Evolutionary conservation across 2,888 invertebrate genomes (phyloP).

Genomic region (Flexamia atlantica): DNA sequence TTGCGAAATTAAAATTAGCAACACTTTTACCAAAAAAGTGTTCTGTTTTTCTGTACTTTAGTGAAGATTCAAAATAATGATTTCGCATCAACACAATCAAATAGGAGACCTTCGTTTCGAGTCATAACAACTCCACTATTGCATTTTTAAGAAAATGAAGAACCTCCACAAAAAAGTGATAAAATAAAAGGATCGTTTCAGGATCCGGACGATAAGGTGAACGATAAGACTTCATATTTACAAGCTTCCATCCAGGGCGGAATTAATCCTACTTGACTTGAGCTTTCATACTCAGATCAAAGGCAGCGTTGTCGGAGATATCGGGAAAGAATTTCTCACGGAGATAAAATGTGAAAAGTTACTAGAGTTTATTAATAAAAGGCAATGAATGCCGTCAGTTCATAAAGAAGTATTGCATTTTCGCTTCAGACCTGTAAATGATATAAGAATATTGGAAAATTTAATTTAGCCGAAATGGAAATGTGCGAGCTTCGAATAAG

Average conservation of each 20-base stretch:
- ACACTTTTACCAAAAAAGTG: no score
- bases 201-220: not conserved
- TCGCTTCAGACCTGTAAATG: not conserved
- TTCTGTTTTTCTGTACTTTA: no score
- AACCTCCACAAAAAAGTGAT: no score
- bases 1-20: no score
- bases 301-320: not conserved
- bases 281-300: constrained; percentile 23
- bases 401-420: constrained; percentile 4
- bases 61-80: no score
- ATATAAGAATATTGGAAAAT: not conserved
- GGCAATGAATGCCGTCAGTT: not conserved
- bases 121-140: no score
- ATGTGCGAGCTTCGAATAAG: not conserved
- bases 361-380: constrained; percentile 7
- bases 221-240: constrained; percentile 8
- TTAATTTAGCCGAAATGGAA: not conserved
- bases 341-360: not conserved
- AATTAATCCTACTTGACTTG: constrained; percentile 5
- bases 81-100: no score
- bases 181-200: not conserved
- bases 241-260: not conserved
- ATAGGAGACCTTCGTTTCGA: no score
- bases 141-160: no score
- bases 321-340: not conserved